Base-by-base conservation (phyloP, 2,888 invertebrate genomes). In the Cosmia trapezina region DNA sequence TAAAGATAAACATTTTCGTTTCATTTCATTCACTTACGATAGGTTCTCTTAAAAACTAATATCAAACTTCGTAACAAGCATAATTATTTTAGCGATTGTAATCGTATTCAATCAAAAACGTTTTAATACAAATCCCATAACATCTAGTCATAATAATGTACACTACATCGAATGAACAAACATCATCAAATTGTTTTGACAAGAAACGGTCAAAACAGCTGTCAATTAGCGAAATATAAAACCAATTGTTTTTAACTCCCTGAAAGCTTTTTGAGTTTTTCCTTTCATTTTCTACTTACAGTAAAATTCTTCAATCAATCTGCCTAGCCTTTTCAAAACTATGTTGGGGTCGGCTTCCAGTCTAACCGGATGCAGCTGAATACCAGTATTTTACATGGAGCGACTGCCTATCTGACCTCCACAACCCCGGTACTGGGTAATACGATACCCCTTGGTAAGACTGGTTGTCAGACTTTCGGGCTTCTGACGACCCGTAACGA, bases 161-260 rank as follows among this genome's bases (percentile, higher is more conserved):
- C 47, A 71, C 28, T 54, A 41, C 2, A 43, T 43, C 41, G n/a
- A 61, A 56, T 28, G n/a, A 61, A 49, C 51, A 22, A 51, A 45
- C 37, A 22, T 45, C 17, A 11, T 60, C 59, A 53, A 66, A 49
- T 53, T 60, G 45, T 74, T 74, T 66, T 74, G 75, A 74, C 74
- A 53, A 47, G 28, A 6, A n/a, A 14, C 45, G 22, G 65, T 74
- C 73, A 41, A 74, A 74, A 74, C 65, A 74, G 19, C 45, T 65
- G n/a, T 74, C 65, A 41, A 59, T 43, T 51, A 22, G 4, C 19
- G 8, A 72, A 33, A 43, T 41, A 37, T n/a, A 45, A 64, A 73
- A 57, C 12, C 51, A 22, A 22, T 57, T 57, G 57, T 59, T 59
- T 64, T 65, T 11, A n/a, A 19, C 62, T 61, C 7, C 2, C 17